These are phyloP conservation scores for Euthynnus affinis DNA, from an alignment of 2,797 vertebrate species.

Conservation along the genomic window DNA sequence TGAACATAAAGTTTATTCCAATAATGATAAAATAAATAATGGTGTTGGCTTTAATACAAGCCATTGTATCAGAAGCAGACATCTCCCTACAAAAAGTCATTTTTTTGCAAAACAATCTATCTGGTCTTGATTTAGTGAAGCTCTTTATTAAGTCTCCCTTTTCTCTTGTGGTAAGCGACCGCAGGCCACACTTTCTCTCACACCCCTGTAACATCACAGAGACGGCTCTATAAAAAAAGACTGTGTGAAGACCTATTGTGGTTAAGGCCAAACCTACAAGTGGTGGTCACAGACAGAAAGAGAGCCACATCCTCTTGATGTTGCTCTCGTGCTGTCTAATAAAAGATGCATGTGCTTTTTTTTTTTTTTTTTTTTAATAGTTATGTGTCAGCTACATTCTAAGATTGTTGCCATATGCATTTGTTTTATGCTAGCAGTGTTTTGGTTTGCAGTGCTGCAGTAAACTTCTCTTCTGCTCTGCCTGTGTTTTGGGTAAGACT, in stretches of 20 bases:
- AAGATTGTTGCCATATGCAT: slow-evolving; percentile 38
- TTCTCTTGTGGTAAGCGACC: slow-evolving; percentile 67
- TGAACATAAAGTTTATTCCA: not conserved
- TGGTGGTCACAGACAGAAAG: slow-evolving; percentile 38
- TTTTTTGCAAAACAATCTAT: slow-evolving; percentile 35
- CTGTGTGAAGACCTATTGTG: slow-evolving; percentile 43
- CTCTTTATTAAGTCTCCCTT: slow-evolving; percentile 54
- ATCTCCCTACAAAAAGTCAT: slow-evolving; percentile 31
- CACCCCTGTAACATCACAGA: slow-evolving; percentile 64
- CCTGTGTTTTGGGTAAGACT: slow-evolving; percentile 62
- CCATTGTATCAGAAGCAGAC: not conserved
- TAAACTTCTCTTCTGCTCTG: slow-evolving; percentile 15
- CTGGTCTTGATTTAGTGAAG: slow-evolving; percentile 52
- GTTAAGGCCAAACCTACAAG: slow-evolving; percentile 46
- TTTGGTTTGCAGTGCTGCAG: slow-evolving; percentile 49
- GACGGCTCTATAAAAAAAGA: slow-evolving; percentile 13
- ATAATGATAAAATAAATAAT: slow-evolving; percentile 16
- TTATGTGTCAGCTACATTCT: slow-evolving; percentile 35
- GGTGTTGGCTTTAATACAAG: not conserved
- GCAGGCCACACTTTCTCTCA: slow-evolving; percentile 57
- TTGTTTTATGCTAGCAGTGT: slow-evolving; percentile 23
- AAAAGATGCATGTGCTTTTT: slow-evolving; percentile 60
- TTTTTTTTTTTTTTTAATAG: slow-evolving; percentile 32
- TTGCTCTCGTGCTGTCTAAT: slow-evolving; percentile 47
- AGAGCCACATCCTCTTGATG: slow-evolving; percentile 53